Evolutionary conservation across 2,113 vertebrate genomes (phyloP).

Genomic region (Xiphophorus couchianus): DNA sequence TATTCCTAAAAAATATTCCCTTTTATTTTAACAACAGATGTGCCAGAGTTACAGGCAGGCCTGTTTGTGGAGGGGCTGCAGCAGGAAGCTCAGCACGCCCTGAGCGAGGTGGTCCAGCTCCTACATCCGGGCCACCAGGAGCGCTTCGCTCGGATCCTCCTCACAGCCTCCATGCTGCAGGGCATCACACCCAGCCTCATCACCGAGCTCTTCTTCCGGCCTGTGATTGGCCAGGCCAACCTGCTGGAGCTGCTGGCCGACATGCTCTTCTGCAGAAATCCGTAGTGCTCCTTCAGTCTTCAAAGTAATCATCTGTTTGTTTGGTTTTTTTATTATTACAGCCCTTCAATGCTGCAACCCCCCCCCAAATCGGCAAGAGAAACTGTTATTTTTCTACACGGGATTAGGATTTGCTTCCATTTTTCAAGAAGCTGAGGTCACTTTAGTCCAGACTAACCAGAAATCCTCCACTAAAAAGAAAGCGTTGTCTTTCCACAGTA

Average conservation of each 20-base stretch:
- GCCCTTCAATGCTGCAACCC: background rate
- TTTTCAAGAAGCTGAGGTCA: constrained; percentile 46
- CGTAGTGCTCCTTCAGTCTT: constrained; percentile 1
- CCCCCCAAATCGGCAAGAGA: background rate
- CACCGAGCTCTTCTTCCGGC: constrained; percentile 90
- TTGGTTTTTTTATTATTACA: too few relatives aligned
- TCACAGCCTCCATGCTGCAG: constrained; percentile 82
- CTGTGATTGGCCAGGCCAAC: constrained; percentile 85
- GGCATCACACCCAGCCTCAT: constrained; percentile 84
- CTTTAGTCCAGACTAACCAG: constrained; percentile 31
- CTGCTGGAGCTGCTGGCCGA: constrained; percentile 85
- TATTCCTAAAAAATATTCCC: background rate
- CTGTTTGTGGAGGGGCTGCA: constrained; percentile 85
- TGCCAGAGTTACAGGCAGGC: constrained; percentile 83
- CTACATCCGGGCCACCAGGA: constrained; percentile 78
- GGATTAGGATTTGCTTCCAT: constrained; percentile 23
- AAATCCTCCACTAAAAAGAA: constrained; percentile 17
- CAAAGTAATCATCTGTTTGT: background rate
- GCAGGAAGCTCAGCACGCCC: constrained; percentile 86
- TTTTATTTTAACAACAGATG: constrained; percentile 71
- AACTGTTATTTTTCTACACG: constrained; percentile 14
- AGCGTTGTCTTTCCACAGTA: constrained; percentile 27
- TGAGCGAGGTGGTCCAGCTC: constrained; percentile 84
- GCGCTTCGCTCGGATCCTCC: constrained; percentile 84
- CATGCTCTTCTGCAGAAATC: constrained; percentile 83